Conservation (phyloP, 2,888 invertebrate genomes). For the Chesias legatella region DNA sequence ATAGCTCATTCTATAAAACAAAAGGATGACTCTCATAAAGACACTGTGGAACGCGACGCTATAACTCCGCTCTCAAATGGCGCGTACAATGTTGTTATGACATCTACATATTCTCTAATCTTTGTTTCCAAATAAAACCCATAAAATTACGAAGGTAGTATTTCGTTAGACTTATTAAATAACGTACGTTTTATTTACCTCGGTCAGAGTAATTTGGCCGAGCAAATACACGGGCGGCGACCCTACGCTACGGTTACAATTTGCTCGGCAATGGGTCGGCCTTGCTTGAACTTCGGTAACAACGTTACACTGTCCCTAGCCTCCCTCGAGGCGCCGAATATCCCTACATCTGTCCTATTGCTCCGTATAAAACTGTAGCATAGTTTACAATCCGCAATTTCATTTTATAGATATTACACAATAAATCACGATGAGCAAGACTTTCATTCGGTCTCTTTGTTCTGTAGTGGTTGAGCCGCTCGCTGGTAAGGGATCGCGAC, state of each 20-base stretch:
- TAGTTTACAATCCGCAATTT: conserved; percentile 65
- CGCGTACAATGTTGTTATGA: conserved; percentile 56
- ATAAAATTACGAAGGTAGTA: conserved; percentile 29
- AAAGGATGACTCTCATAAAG: conserved; percentile 46
- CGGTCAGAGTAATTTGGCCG: conserved; percentile 58
- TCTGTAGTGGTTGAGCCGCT: conserved; percentile 37
- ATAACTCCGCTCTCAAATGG: conserved; percentile 64
- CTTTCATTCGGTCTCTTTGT: conserved; percentile 50
- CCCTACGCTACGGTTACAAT: conserved; percentile 70
- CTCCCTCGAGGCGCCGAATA: conserved; percentile 64
- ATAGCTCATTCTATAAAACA: conserved; percentile 56
- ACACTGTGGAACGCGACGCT: conserved; percentile 42
- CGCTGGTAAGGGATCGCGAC: conserved; percentile 37
- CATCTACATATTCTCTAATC: conserved; percentile 43
- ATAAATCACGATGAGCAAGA: conserved; percentile 57
- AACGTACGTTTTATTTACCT: conserved; percentile 58
- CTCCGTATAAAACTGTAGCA: conserved; percentile 60
- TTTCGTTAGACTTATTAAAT: conserved; percentile 55
- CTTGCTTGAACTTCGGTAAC: conserved; percentile 72
- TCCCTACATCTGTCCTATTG: conserved; percentile 68
- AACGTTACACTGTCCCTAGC: conserved; percentile 64
- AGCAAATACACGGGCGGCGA: conserved; percentile 62
- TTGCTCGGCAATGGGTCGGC: conserved; percentile 63
- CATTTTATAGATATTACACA: conserved; percentile 63
- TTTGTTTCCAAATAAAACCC: conserved; percentile 45